Evolutionary conservation across 2,113 vertebrate genomes (phyloP).

Genomic region (Xenopus laevis): DNA sequence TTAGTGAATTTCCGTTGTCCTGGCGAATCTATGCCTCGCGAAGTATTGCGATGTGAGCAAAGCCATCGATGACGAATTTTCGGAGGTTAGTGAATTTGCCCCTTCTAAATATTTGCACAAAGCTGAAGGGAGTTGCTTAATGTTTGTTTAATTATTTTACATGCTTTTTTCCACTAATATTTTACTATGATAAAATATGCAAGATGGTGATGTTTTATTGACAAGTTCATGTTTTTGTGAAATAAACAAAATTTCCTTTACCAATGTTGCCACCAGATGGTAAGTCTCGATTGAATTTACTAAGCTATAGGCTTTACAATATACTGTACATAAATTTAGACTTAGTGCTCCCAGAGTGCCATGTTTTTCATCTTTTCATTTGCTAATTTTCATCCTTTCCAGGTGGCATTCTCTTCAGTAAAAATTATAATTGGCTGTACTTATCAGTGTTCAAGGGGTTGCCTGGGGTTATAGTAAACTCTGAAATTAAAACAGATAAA

Average conservation of each 20-base stretch:
- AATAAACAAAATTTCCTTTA: conserved; percentile 19
- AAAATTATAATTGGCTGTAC: conserved; percentile 61
- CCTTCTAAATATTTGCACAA: too few relatives aligned
- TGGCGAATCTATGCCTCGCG: too few relatives aligned
- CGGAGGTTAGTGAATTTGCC: too few relatives aligned
- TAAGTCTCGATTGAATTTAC: conserved; percentile 28
- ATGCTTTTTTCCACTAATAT: neutral
- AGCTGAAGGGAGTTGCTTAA: too few relatives aligned
- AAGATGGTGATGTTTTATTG: conserved; percentile 37
- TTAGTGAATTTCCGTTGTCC: too few relatives aligned
- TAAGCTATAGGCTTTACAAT: conserved; percentile 46
- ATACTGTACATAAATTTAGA: neutral
- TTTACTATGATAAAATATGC: conserved; percentile 19
- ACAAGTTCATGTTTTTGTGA: conserved; percentile 27
- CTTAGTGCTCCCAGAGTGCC: conserved; percentile 1
- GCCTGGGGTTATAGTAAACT: conserved; percentile 53
- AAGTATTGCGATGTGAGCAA: too few relatives aligned
- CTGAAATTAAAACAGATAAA: conserved; percentile 57
- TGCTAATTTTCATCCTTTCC: conserved; percentile 56
- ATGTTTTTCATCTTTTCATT: conserved; percentile 49
- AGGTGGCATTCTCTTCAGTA: conserved; percentile 54
- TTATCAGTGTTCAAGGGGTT: conserved; percentile 55
- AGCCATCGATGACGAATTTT: too few relatives aligned
- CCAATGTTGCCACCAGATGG: conserved; percentile 27
- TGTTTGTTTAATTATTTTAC: too few relatives aligned